Evolutionary conservation across 2,888 invertebrate genomes (phyloP).

Genomic region (Blera fallax): DNA sequence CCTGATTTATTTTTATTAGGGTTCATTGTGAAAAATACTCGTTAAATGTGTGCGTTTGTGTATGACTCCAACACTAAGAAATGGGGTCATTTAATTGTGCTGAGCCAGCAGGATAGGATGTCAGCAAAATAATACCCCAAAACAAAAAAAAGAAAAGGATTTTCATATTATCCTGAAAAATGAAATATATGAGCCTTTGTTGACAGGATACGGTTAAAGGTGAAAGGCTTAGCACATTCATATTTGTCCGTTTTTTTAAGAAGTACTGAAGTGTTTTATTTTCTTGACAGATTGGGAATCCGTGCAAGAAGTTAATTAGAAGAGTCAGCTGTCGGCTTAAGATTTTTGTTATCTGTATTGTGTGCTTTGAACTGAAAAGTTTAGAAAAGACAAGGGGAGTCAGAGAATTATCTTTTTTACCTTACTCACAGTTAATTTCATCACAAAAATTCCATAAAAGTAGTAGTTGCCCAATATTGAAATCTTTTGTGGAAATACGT

Average conservation of each 20-base stretch:
- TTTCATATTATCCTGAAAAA: slow-evolving; percentile 34
- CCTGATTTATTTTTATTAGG: slow-evolving; percentile 74
- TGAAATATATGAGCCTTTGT: neutral
- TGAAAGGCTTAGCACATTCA: slow-evolving; percentile 13
- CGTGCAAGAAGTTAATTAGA: neutral
- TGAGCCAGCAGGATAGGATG: slow-evolving; percentile 36
- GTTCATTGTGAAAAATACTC: slow-evolving; percentile 41
- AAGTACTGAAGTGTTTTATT: neutral
- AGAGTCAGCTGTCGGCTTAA: neutral
- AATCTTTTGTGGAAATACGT: too few relatives aligned
- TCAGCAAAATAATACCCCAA: slow-evolving; percentile 33
- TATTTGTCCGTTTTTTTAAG: neutral
- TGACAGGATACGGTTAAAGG: slow-evolving; percentile 9
- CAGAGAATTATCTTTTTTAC: too few relatives aligned
- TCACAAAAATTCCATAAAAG: too few relatives aligned
- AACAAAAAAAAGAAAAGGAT: slow-evolving; percentile 14
- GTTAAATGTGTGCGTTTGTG: slow-evolving; percentile 9
- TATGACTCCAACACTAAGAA: slow-evolving; percentile 15
- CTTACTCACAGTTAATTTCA: too few relatives aligned
- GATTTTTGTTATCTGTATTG: too few relatives aligned
- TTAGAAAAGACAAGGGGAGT: too few relatives aligned
- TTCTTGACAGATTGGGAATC: neutral
- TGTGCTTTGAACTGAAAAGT: too few relatives aligned
- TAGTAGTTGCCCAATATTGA: too few relatives aligned
- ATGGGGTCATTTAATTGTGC: slow-evolving; percentile 43